Conservation (phyloP, 2,113 vertebrate species). For the Acanthochromis polyacanthus region DNA sequence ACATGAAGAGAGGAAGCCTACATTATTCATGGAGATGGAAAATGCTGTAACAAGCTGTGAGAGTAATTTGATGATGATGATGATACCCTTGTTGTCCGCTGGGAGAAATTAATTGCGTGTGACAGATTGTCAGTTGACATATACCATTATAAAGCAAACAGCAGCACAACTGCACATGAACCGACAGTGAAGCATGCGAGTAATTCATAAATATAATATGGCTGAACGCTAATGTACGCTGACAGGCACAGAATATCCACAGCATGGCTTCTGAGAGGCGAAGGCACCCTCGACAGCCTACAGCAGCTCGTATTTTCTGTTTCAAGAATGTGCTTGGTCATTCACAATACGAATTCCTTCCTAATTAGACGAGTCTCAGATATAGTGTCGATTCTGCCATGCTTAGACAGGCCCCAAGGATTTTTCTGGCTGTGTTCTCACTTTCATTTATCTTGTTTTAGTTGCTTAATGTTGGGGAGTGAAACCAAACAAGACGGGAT, state of each 20-base stretch:
- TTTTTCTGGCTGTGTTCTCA: slow-evolving; percentile 4
- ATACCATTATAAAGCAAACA: slow-evolving; percentile 23
- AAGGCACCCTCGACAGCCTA: not conserved
- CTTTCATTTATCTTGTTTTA: slow-evolving; percentile 15
- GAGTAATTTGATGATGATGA: slow-evolving; percentile 48
- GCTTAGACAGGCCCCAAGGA: slow-evolving; percentile 17
- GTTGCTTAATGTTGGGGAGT: slow-evolving; percentile 6
- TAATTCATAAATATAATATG: slow-evolving; percentile 13
- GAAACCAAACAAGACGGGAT: slow-evolving; percentile 4
- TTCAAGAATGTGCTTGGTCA: slow-evolving; percentile 29
- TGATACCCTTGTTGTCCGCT: slow-evolving; percentile 34
- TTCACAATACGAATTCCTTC: slow-evolving; percentile 18
- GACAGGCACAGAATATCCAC: not conserved
- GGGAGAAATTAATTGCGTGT: slow-evolving; percentile 30
- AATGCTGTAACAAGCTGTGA: slow-evolving; percentile 48
- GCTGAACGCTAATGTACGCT: not conserved
- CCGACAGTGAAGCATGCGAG: not conserved
- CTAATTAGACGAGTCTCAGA: slow-evolving; percentile 28
- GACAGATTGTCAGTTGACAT: slow-evolving; percentile 37
- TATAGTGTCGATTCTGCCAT: slow-evolving; percentile 2
- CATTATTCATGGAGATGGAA: slow-evolving; percentile 62
- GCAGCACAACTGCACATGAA: slow-evolving; percentile 10
- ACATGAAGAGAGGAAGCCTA: slow-evolving; percentile 29
- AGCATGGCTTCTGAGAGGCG: not conserved
- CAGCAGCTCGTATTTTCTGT: slow-evolving; percentile 15